Evolutionary conservation across 2,113 vertebrate species (phyloP).

Genomic region (Nestor notabilis): DNA sequence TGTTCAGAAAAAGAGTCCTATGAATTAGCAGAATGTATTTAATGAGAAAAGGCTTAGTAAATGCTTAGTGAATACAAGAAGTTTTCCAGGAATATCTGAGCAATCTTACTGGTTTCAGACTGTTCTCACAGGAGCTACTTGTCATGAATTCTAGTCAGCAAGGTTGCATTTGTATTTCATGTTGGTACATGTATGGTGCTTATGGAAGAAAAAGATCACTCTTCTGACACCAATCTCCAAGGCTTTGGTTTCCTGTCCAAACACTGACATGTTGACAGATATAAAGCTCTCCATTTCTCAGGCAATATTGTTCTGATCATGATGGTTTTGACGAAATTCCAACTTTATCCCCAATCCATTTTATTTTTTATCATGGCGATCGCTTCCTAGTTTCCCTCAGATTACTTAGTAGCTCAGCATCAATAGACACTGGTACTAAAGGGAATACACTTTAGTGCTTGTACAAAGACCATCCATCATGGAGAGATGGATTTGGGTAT

Average conservation of each 20-base stretch:
- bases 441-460: slow-evolving; percentile 68
- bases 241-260: slow-evolving; percentile 61
- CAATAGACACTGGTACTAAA: slow-evolving; percentile 68
- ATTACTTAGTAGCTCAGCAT: slow-evolving; percentile 67
- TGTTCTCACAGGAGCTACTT: slow-evolving; percentile 53
- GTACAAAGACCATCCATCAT: slow-evolving; percentile 64
- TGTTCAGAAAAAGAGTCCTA: neutral
- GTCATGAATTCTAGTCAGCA: slow-evolving; percentile 48
- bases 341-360: slow-evolving; percentile 58
- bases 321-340: slow-evolving; percentile 62
- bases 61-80: neutral
- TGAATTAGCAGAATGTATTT: neutral
- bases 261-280: slow-evolving; percentile 51
- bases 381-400: slow-evolving; percentile 60
- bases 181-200: slow-evolving; percentile 51
- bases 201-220: slow-evolving; percentile 57
- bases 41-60: slow-evolving; percentile 4
- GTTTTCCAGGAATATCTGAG: neutral
- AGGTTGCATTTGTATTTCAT: slow-evolving; percentile 50
- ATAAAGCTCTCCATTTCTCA: slow-evolving; percentile 52
- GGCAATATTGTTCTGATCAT: slow-evolving; percentile 62
- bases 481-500: slow-evolving; percentile 60
- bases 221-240: slow-evolving; percentile 58
- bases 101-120: neutral
- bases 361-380: slow-evolving; percentile 59